These are phyloP conservation scores for Lochmaea capreae DNA, from an alignment of 2,888 invertebrate genomes.

Conservation along the genomic window DNA sequence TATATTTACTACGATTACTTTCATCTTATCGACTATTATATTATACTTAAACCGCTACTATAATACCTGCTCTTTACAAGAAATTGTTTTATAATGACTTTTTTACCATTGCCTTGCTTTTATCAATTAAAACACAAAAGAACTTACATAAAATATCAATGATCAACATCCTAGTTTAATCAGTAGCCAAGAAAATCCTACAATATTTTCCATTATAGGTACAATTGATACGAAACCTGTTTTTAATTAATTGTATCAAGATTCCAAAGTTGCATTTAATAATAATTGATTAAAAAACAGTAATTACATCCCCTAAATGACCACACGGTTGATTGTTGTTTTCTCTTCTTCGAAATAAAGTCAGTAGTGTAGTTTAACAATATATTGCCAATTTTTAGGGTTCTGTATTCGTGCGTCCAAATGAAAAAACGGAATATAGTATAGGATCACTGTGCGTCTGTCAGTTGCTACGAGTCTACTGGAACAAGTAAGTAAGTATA, in stretches of 20 bases:
- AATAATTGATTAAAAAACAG: slow-evolving; percentile 36
- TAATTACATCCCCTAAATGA: slow-evolving; percentile 30
- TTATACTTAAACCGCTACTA: not conserved
- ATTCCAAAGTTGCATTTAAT: slow-evolving; percentile 35
- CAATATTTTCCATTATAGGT: slow-evolving; percentile 26
- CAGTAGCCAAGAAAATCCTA: slow-evolving; percentile 17
- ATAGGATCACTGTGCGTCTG: too few relatives aligned
- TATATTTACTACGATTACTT: not conserved
- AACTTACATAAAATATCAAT: slow-evolving; percentile 17
- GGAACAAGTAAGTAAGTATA: too few relatives aligned
- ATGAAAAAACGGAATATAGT: too few relatives aligned
- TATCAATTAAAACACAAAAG: not conserved
- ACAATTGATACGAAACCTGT: slow-evolving; percentile 8
- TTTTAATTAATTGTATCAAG: slow-evolving; percentile 30
- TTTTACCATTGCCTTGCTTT: not conserved
- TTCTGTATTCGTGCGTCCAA: too few relatives aligned
- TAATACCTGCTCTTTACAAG: not conserved
- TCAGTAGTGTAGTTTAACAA: slow-evolving; percentile 5
- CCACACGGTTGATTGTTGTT: slow-evolving; percentile 19
- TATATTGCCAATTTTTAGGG: not conserved
- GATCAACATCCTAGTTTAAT: slow-evolving; percentile 12
- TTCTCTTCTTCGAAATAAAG: not conserved
- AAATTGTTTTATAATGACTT: not conserved
- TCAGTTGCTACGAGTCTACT: too few relatives aligned
- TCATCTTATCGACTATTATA: not conserved